Conservation (phyloP, 2,113 vertebrate genomes). For the Mirza zaza region DNA sequence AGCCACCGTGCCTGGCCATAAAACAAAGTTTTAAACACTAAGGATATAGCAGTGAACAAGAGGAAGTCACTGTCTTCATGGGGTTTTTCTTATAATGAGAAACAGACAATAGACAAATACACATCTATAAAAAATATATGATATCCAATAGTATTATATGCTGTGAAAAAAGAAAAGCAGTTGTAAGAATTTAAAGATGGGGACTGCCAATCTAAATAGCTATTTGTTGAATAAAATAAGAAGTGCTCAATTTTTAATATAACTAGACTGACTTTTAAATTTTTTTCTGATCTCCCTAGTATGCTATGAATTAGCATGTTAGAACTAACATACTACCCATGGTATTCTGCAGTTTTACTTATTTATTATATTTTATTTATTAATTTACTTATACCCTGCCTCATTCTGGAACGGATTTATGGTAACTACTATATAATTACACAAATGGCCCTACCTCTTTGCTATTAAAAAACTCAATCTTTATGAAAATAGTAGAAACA, state of each 20-base stretch:
- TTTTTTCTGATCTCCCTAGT: conserved; percentile 25
- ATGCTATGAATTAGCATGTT: conserved; percentile 30
- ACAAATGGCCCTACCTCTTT: background rate
- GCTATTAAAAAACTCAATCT: conserved; percentile 35
- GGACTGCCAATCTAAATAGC: background rate
- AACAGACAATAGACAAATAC: background rate
- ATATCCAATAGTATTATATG: background rate
- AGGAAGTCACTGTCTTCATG: background rate
- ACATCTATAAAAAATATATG: conserved; percentile 23
- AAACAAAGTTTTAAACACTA: background rate
- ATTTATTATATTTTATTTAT: conserved; percentile 42
- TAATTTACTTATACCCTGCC: conserved; percentile 38
- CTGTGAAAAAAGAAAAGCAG: conserved; percentile 42
- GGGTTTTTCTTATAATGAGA: conserved; percentile 40
- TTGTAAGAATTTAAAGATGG: background rate
- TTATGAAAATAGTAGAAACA: conserved; percentile 51
- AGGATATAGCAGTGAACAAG: background rate
- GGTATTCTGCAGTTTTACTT: conserved; percentile 1
- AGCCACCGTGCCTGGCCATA: too few species aligned
- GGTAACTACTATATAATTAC: background rate
- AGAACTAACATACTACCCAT: background rate
- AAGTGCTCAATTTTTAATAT: conserved; percentile 42
- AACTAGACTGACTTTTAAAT: background rate
- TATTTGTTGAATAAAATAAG: conserved; percentile 36
- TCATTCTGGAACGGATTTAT: conserved; percentile 14